Base-by-base conservation (phyloP, 2,888 invertebrate genomes). In the Colletes collaris region DNA sequence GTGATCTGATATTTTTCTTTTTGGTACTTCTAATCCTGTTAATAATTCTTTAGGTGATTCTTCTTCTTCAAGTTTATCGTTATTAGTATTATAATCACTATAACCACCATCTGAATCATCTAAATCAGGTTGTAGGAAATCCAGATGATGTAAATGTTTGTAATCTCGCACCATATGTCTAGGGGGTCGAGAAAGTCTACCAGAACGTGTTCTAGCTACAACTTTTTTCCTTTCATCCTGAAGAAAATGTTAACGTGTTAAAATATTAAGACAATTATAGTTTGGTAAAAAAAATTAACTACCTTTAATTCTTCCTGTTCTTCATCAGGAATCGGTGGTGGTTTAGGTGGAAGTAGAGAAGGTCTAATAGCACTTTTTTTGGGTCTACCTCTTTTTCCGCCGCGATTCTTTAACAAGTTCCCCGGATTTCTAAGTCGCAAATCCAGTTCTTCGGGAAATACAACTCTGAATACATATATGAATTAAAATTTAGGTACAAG, bases 141-240 rank as follows among this genome's bases (percentile, higher is more conserved):
- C 95, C 56, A 94, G 87, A 71, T 94, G 94, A 87, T 94, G 94
- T 67, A 95, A 92, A 73, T 94, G 94, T 83, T 95, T 95, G 87
- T 95, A 95, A 89, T 95, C 95, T 79, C 94, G 94, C 19, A 95
- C 94, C 94, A 95, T 95, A 86, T 95, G 95, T 56, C 94, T 93
- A 0, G 95, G 95, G 0, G 95, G 95, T 68, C 95, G 93, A 0
- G 95, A 95, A 44, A 95, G 92, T 63, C 95, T 92, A 0, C 94
- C 94, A 11, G 94, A 95, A 75, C 95, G 91, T 16, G 95, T 95
- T 68, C 94, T 92, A 0, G 94, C 94, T 13, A 93, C 93, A 63
- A 94, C 94, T 81, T 94, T 94, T 83, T 93, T 93, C 5, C 92
- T 89, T 49, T 94, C 94, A 80, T 94, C 94, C 93, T 93, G 72